phyloP scores from a whole-genome alignment of 1,140 invertebrate species.

The Polypedilum vanderplanki region DNA sequence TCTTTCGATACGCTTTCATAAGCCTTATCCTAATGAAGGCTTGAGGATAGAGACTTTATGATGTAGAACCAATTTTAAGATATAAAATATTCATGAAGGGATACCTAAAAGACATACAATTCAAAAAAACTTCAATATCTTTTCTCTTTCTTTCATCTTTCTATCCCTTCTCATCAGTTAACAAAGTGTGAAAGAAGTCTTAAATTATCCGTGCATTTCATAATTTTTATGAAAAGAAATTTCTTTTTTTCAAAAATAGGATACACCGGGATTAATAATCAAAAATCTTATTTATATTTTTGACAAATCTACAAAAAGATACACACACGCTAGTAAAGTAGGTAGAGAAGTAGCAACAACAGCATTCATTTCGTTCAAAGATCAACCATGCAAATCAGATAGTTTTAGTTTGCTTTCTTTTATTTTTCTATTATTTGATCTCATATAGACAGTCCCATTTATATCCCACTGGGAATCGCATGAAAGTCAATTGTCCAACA shows the following conservation, averaged over 20 bases:
- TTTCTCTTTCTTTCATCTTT: background rate
- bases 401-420: background rate
- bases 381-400: conserved; percentile 17
- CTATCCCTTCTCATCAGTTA: background rate
- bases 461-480: conserved; percentile 25
- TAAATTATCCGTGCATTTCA: conserved; percentile 18
- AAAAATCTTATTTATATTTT: conserved; percentile 1
- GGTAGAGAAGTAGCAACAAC: background rate
- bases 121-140: background rate
- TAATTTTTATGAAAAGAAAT: background rate
- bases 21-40: conserved; percentile 16
- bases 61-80: conserved; percentile 26
- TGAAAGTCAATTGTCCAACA: conserved; percentile 27
- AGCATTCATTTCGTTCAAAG: background rate
- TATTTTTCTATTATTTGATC: background rate
- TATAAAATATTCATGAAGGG: conserved; percentile 2
- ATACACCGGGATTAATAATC: background rate
- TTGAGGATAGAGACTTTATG: background rate
- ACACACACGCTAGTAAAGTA: background rate
- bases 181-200: conserved; percentile 13
- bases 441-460: background rate
- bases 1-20: background rate
- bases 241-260: background rate
- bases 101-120: background rate
- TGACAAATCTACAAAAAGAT: background rate